Percentiles rank a stretch among this genome's conserved stretches.
phyloP scores from a whole-genome alignment of 1,140 invertebrate genomes.

The Drosophila dunni region DNA sequence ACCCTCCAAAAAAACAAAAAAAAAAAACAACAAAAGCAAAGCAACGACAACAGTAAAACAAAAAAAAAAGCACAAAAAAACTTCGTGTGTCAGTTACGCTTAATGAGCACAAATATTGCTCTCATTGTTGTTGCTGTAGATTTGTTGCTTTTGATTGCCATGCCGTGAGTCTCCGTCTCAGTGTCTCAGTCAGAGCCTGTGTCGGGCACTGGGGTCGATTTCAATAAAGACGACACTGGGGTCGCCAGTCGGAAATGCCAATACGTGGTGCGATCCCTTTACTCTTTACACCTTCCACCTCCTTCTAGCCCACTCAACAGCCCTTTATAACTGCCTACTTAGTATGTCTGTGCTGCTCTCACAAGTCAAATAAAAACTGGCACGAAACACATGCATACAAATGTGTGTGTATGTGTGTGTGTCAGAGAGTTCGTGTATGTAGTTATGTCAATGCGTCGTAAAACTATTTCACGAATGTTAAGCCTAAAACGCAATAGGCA shows the following conservation, averaged over 20 bases:
- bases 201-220: conserved; percentile 50
- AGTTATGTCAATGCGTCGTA: conserved; percentile 15
- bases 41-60: conserved; percentile 12
- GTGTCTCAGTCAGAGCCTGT: conserved; percentile 7
- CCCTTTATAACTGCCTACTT: conserved; percentile 6
- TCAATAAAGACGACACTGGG: conserved; percentile 64
- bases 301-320: conserved; percentile 7
- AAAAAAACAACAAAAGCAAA: conserved; percentile 25
- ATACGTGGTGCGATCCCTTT: conserved; percentile 48
- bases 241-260: conserved; percentile 69
- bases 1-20: conserved; percentile 63
- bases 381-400: conserved; percentile 1
- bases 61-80: conserved; percentile 43
- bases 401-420: background rate
- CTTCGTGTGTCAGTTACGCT: conserved; percentile 82
- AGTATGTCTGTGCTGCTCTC: background rate
- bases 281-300: conserved; percentile 17
- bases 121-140: conserved; percentile 74
- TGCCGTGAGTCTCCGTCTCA: conserved; percentile 52
- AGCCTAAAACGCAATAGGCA: conserved; percentile 12
- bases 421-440: background rate
- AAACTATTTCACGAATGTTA: conserved; percentile 22
- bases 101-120: conserved; percentile 83
- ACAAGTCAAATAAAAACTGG: conserved; percentile 2
- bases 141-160: conserved; percentile 75